Conservation (phyloP, 2,113 vertebrate genomes). For the Morone saxatilis region DNA sequence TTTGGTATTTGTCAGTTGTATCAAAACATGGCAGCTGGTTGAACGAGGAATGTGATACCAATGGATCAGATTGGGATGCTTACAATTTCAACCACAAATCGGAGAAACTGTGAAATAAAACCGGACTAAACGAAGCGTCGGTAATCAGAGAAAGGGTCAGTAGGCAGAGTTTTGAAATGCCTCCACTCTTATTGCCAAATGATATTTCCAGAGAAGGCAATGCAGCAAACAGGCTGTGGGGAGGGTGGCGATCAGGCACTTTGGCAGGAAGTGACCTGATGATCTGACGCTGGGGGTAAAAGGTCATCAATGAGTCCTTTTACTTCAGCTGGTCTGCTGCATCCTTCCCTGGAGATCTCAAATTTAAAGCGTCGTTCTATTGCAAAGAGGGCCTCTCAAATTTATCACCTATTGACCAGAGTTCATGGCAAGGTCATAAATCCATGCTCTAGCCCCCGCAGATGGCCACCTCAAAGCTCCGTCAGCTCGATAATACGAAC, state of each 20-base stretch:
- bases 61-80: slow-evolving; percentile 8
- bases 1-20: slow-evolving; percentile 41
- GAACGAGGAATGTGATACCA: background rate
- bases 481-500: slow-evolving; percentile 66
- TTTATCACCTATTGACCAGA: slow-evolving; percentile 77
- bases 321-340: slow-evolving; percentile 52
- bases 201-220: slow-evolving; percentile 52
- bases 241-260: slow-evolving; percentile 3
- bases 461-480: slow-evolving; percentile 59
- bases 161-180: slow-evolving; percentile 3
- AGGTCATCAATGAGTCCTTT: slow-evolving; percentile 65
- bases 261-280: slow-evolving; percentile 61
- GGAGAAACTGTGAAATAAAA: slow-evolving; percentile 6
- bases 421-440: slow-evolving; percentile 68
- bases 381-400: slow-evolving; percentile 63
- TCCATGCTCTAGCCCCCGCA: slow-evolving; percentile 34
- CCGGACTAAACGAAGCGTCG: background rate
- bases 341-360: slow-evolving; percentile 59
- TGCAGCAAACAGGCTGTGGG: background rate
- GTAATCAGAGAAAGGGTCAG: slow-evolving; percentile 32
- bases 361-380: slow-evolving; percentile 57
- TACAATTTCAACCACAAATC: background rate
- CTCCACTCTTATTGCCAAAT: slow-evolving; percentile 61
- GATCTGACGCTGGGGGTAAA: slow-evolving; percentile 47
- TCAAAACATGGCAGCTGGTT: slow-evolving; percentile 37